phyloP scores from a whole-genome alignment of 2,113 vertebrate species.

The Paralichthys olivaceus region DNA sequence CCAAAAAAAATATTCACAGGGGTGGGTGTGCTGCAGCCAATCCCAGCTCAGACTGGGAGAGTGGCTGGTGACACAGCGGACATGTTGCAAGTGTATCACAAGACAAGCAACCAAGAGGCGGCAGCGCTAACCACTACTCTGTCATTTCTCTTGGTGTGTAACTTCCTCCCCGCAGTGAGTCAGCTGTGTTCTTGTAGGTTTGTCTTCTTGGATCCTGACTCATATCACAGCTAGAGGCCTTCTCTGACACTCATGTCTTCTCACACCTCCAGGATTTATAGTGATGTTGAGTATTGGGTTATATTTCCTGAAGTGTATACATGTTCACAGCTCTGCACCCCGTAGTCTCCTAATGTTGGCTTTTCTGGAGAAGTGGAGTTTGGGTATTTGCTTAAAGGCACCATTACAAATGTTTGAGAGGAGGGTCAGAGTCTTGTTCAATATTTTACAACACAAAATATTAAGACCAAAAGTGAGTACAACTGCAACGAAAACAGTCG shows the following conservation, averaged over 20 bases:
- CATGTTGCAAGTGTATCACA: too few relatives aligned
- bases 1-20: too few relatives aligned
- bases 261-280: conserved; percentile 7
- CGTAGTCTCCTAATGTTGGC: neutral
- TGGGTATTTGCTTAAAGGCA: neutral
- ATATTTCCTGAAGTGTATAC: neutral
- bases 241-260: neutral
- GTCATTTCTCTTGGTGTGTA: conserved; percentile 24
- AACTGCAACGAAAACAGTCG: neutral
- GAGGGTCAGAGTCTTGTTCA: too few relatives aligned
- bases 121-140: too few relatives aligned
- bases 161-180: conserved; percentile 51
- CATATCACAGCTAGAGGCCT: conserved; percentile 27
- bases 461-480: neutral
- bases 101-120: too few relatives aligned
- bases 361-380: neutral
- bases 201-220: conserved; percentile 41
- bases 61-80: too few relatives aligned
- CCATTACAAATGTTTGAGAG: too few relatives aligned
- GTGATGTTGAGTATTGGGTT: conserved; percentile 6
- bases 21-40: too few relatives aligned
- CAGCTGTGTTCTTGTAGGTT: conserved; percentile 24
- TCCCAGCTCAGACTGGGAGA: too few relatives aligned
- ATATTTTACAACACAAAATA: neutral
- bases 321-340: conserved; percentile 5